Evolutionary conservation across 2,113 vertebrate species (phyloP), one percentile per base, ranked within the genome.

Genomic region (Trematocara nigrifrons): DNA sequence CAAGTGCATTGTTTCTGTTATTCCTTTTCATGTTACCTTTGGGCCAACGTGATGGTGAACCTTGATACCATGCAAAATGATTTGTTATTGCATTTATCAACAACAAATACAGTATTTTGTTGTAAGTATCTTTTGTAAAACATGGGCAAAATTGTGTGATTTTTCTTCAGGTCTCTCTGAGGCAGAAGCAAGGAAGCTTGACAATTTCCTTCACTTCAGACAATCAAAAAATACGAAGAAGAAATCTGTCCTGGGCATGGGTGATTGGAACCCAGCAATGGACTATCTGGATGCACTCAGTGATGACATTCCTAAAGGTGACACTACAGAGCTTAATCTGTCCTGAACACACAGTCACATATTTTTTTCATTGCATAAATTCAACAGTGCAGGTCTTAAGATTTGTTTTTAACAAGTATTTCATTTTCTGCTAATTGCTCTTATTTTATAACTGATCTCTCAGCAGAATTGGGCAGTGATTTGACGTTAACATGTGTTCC

Each of bases 251-350:
- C 93, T 97, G 71, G 95, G 97, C 93, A 97, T 96, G 93, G 97
- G 97, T 16, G 93, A 98, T n/a, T 80, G 97, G 83, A 97, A 97
- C 81, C 97, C 97, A 31, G 96, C 97, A 4, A 95, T 95, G 7
- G 98, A 99, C 90, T 99, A 99, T 90, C 92, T 99, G 91, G 97
- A 99, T 81, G 96, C 95, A 80, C 87, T 99, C 89, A 97, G 97
- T 84, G 95, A 98, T 20, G 98, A 99, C 87, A 92, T 97, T 69
- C 97, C 97, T 64, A 96, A 94, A 97, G 98, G 98, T 99, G 95
- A 96, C 76, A 22, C 38, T 12, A 16, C 18, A 80, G 40, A 45
- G 8, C 53, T 74, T 47, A 10, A 26, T 29, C 42, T 74, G 40
- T 29, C 66, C 22, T 29, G 18, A 31, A 2, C 49, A 22, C 3